Evolutionary conservation across 2,797 vertebrate genomes (phyloP), one percentile per base, ranked within the genome.

Genomic region (Monodelphis domestica): DNA sequence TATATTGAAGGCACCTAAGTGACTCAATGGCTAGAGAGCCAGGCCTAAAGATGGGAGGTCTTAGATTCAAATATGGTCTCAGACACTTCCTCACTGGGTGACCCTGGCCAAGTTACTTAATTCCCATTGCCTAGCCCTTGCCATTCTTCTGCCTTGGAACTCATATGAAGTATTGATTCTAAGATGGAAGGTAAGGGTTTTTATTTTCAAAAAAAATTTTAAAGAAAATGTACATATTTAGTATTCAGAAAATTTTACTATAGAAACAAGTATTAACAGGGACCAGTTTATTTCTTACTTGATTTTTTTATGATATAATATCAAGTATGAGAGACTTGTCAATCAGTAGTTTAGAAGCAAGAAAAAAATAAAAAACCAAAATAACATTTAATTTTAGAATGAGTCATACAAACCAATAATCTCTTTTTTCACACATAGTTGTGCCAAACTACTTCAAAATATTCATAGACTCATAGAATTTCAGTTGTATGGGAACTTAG

Each of bases 381-480:
- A 56, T 87, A 2, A 91, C 52, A 11, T 92, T 94, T 63, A 53
- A n/a, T 89, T 94, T 55, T 89, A 90, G 50, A 52, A 92, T 93
- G 90, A 96, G 38, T 0, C 12, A 95, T 90, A 57, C 52, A 38
- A 91, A 95, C 87, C 95, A 95, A 87, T 91, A 63, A 94, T 90
- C 90, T 95, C 94, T 91, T 93, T 53, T 93, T 92, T n/a, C 93
- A 91, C 84, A 63, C 90, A n/a, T 92, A 63, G 93, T 89, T 93
- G 53, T 88, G 7, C 15, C n/a, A 70, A 70, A 70, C 1, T 5
- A 45, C 29, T 55, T 93, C 91, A 33, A 30, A 91, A 90, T 89
- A 91, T 30, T 45, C 28, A 7, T 5, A 57, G 29, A 57, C 57
- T 57, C 10, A 28, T 57, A 63, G 33, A 63, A n/a, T 38, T 33